Conservation (phyloP, 2,888 invertebrate genomes). For the Pogonocherus hispidulus region DNA sequence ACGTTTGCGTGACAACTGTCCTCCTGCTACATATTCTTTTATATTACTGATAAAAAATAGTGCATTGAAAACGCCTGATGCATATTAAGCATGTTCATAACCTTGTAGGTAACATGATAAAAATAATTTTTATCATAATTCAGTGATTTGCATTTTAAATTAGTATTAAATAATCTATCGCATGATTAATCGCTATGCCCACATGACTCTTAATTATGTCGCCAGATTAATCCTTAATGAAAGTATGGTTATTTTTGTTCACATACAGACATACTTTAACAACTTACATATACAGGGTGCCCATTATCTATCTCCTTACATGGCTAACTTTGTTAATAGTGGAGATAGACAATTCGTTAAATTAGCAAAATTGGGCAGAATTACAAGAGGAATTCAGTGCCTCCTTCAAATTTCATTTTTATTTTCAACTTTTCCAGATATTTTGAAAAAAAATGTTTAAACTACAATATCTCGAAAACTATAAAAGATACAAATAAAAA, state of each 20-base stretch:
- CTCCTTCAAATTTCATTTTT: too few relatives aligned
- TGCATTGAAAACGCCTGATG: neutral
- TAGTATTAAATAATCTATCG: slow-evolving; percentile 3
- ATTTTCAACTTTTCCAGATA: too few relatives aligned
- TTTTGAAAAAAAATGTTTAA: too few relatives aligned
- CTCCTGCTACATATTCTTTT: too few relatives aligned
- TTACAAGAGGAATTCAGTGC: too few relatives aligned
- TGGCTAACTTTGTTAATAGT: too few relatives aligned
- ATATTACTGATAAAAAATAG: neutral
- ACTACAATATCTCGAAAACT: too few relatives aligned
- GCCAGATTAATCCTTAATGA: neutral
- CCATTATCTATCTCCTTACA: too few relatives aligned
- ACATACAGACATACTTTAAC: neutral
- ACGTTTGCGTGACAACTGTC: too few relatives aligned
- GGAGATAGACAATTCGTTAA: too few relatives aligned
- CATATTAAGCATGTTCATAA: slow-evolving; percentile 4
- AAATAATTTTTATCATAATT: slow-evolving; percentile 13
- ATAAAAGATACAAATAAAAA: too few relatives aligned
- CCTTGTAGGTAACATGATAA: neutral
- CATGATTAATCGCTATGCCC: slow-evolving; percentile 3
- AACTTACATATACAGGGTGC: neutral
- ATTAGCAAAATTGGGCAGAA: too few relatives aligned
- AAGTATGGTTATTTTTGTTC: neutral
- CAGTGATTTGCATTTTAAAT: slow-evolving; percentile 1
- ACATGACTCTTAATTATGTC: slow-evolving; percentile 4